phyloP scores from a whole-genome alignment of 2,888 invertebrate species.

The Hydrotaea cyrtoneurina region DNA sequence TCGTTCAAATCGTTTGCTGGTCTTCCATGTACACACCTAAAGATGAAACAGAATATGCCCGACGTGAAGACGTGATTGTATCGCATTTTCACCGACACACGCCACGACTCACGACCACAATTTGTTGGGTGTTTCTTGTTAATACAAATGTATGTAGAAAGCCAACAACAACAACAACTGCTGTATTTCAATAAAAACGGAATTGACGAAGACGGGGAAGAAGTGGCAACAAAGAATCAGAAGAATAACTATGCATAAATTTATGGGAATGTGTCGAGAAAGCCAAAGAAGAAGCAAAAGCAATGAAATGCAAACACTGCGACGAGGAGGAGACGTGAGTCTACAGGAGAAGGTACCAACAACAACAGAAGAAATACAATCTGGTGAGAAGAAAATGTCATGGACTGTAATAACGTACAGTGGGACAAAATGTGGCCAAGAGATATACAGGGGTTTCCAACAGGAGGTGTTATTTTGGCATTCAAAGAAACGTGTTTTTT shows the following conservation, averaged over 20 bases:
- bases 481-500: too few relatives aligned
- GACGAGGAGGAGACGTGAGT: neutral
- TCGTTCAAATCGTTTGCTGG: neutral
- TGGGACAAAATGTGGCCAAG: neutral
- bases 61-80: neutral
- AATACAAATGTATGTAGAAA: constrained; percentile 16
- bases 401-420: neutral
- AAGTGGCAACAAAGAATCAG: neutral
- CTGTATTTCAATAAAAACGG: constrained; percentile 17
- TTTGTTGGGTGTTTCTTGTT: constrained; percentile 20
- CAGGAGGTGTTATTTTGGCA: too few relatives aligned
- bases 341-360: too few relatives aligned
- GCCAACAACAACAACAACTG: neutral
- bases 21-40: too few relatives aligned
- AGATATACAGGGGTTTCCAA: too few relatives aligned
- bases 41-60: too few relatives aligned
- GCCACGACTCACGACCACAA: neutral
- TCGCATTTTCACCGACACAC: neutral
- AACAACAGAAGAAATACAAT: too few relatives aligned
- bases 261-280: constrained; percentile 11
- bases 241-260: neutral
- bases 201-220: too few relatives aligned
- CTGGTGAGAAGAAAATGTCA: neutral
- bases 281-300: neutral
- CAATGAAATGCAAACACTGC: constrained; percentile 6